These are phyloP conservation scores for Arctia plantaginis DNA, from an alignment of 2,888 invertebrate species.

Conservation along the genomic window DNA sequence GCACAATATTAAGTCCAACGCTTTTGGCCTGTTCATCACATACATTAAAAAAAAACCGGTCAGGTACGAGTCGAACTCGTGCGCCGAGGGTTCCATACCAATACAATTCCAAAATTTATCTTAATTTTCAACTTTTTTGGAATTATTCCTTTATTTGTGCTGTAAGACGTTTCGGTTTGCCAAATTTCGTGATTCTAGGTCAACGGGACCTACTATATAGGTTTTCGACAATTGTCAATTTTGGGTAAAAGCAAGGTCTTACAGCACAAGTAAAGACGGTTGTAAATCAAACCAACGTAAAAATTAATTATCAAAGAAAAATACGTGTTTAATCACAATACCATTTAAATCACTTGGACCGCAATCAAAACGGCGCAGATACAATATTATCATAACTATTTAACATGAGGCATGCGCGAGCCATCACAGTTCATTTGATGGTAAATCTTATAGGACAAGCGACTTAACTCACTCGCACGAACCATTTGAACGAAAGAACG, in stretches of 20 bases:
- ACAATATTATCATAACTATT: conserved; percentile 39
- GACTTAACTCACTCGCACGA: conserved; percentile 1
- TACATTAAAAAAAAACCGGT: not conserved
- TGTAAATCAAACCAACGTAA: not conserved
- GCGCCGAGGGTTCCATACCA: too few relatives aligned
- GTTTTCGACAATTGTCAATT: too few relatives aligned
- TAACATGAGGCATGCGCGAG: conserved; percentile 52
- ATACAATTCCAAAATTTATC: too few relatives aligned
- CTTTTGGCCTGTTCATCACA: not conserved
- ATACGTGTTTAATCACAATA: conserved; percentile 3
- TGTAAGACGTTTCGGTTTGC: too few relatives aligned
- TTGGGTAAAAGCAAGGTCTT: not conserved
- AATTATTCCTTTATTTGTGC: too few relatives aligned
- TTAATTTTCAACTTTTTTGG: too few relatives aligned
- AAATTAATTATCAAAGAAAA: not conserved
- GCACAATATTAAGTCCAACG: not conserved
- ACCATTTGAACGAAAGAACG: not conserved
- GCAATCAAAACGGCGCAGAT: conserved; percentile 29
- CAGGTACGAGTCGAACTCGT: too few relatives aligned
- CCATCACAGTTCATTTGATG: conserved; percentile 63
- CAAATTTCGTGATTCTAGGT: too few relatives aligned
- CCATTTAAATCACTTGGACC: conserved; percentile 23
- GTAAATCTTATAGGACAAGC: conserved; percentile 61
- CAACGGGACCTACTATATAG: too few relatives aligned
- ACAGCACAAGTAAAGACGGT: not conserved